Base-by-base conservation (phyloP, 64 coral and sea anemone genomes). In the Actinia tenebrosa region DNA sequence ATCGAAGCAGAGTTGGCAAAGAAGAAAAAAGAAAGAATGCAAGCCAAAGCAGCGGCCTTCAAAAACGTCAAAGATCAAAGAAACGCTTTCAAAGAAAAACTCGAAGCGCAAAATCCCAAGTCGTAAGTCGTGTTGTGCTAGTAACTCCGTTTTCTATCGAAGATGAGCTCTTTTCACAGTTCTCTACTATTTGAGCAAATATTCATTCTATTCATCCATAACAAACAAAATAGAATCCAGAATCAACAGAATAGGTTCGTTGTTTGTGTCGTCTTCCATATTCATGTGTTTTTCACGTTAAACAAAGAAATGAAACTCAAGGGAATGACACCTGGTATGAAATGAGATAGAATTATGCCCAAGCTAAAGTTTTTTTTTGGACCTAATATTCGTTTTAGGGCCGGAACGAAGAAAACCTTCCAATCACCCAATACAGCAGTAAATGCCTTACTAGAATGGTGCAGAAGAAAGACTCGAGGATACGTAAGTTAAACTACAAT, bases 381-480 rank as follows among this genome's bases (percentile, higher is more conserved):
- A 55, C 15, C 13, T 2, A 14, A 42, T 75, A 10, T 10, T 75
- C 26, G 11, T 75, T 75, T 75, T 30, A 81, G 79, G 19, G 79
- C 79, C 22, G 79, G 79, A 59, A 13, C 15, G 5, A 85, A 85
- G 56, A 85, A 85, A 26, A 43, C 53, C 2, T 61, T 85, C 83
- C 44, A 43, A 16, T 61, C 50, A 85, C 54, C 83, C 30, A 92
- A 92, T 18, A 55, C 90, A 71, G 89, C 89, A 37, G 80, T 94
- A 55, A 89, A 91, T 83, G 71, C 84, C 45, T 45, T 94, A 27
- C 80, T 91, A 79, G 86, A 89, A 82, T 94, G 93, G 93, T 94
- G 93, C 80, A 83, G 93, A 60, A 82, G 89, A 37, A 94, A 87
- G 69, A 87, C 88, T 20, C 66, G 83, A 46, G 80, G 66, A 82